Evolutionary conservation across 2,797 vertebrate genomes (phyloP), one percentile per base, ranked within the genome.

Genomic region (Botia kubotai): DNA sequence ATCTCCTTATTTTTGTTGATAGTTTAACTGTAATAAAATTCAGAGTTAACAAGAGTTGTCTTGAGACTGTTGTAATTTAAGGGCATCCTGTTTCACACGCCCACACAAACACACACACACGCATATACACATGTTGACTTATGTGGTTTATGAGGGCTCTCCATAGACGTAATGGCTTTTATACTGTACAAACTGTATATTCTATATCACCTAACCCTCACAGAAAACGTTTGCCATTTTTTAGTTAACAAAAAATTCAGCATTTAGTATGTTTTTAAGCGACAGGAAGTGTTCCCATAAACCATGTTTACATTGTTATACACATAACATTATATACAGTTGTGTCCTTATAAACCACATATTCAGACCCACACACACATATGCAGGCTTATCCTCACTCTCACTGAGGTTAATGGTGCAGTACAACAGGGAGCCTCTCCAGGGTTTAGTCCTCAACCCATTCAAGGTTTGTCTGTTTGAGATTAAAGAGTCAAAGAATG

Each of bases 401-500:
- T 62, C 23, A 63, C 52, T n/a, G 65, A 72, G 75, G 52, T 67
- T 84, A 83, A 66, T 12, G 84, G 72, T 52, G 11, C 29, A 66
- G 72, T 52, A 10, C 29, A 66, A 79, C 77, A 79, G 67, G 46
- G 75, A 85, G 55, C 73, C 62, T 60, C 86, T 82, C 55, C 71
- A 85, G 86, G 86, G 86, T 81, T 71, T 81, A 23, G 81, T 82
- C 72, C 53, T 69, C 60, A 76, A 82, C n/a, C 75, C 79, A 17
- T 72, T 75, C 74, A 71, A 82, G 70, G 17, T 79, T 72, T 79
- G 82, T 81, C 68, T 79, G 75, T 72, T 52, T 81, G 71, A 82
- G 21, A 23, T 65, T 81, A 57, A 58, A 66, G 81, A 78, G 60
- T 63, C 67, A 58, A 60, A 60, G 72, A 81, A 86, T 77, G 83